A percentile compares a stretch with the other conserved stretches of the same genome.
Conservation (phyloP, 2,888 invertebrate species). For the Synanthedon andrenaeformis region DNA sequence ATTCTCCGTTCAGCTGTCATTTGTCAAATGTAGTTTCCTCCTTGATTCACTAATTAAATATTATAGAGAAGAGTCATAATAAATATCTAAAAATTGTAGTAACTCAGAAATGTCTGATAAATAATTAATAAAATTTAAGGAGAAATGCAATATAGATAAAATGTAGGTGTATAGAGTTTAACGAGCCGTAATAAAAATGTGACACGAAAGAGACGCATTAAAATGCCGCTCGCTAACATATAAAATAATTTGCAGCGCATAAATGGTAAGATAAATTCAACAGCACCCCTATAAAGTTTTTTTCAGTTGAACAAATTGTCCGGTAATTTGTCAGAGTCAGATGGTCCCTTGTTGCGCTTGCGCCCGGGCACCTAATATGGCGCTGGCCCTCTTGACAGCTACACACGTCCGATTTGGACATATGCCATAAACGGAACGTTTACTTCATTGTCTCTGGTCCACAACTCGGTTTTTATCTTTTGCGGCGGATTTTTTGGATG, state of each 20-base stretch:
- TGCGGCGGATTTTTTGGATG: not conserved
- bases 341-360: conserved; percentile 41
- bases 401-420: conserved; percentile 26
- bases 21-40: too few relatives aligned
- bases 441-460: conserved; percentile 38
- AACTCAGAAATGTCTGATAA: too few relatives aligned
- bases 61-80: too few relatives aligned
- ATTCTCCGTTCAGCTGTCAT: too few relatives aligned
- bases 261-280: not conserved
- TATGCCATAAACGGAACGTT: conserved; percentile 34
- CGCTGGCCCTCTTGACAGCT: conserved; percentile 32
- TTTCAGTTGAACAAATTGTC: conserved; percentile 49
- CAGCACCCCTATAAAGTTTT: conserved; percentile 9
- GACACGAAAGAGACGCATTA: not conserved
- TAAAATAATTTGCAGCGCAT: not conserved
- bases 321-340: conserved; percentile 61
- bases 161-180: too few relatives aligned
- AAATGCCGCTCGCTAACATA: not conserved
- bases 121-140: too few relatives aligned
- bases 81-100: too few relatives aligned
- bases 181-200: too few relatives aligned
- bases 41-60: too few relatives aligned
- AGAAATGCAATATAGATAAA: too few relatives aligned
- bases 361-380: conserved; percentile 51
- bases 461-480: not conserved